Base-by-base conservation (phyloP, 2,888 invertebrate genomes). In the Itoplectis maculator region DNA sequence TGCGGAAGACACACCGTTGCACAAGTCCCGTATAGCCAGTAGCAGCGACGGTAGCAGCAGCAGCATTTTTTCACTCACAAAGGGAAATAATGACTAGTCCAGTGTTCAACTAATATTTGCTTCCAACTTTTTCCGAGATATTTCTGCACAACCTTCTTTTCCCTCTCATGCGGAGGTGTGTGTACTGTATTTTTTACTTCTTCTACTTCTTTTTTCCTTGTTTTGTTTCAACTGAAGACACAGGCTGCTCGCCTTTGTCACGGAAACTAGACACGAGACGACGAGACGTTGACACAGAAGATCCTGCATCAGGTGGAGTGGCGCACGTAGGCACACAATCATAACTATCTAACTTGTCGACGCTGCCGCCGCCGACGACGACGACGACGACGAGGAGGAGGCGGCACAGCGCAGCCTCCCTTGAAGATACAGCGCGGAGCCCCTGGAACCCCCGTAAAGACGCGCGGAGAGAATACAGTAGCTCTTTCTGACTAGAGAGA, bases 21-120 rank as follows among this genome's bases (percentile, higher is more conserved):
- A 70, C 40, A 23, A 42, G 59, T 59, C 68, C 49, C 54, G 51
- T 49, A 5, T 29, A 29, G 5, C 29, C 29, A 29, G 29, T 29
- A 29, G 29, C 29, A 29, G 29, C 29, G 5, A 5, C 29, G 29
- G 29, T 5, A 45, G 42, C 61, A 59, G 49, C 47, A 66, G 56
- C 63, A 47, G 75, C 51, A 65, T 91, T 89, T 91, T 89, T 90
- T 88, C 86, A 86, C 78, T 82, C 86, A 89, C 88, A 91, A 88
- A 89, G 88, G 86, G 87, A 89, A 90, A 91, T 91, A 91, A 91
- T 90, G 90, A 91, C 90, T 88, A 87, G 91, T 91, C 91, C 90
- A 91, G 90, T 90, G 90, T 92, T 92, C 88, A 88, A 90, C 92
- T 90, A 92, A 92, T 92, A 92, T 92, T 92, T 92, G 90, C 91